Percentiles rank a stretch among this genome's conserved stretches.
Evolutionary conservation across 2,797 vertebrate genomes (phyloP).

Genomic region (Siniperca obscura): DNA sequence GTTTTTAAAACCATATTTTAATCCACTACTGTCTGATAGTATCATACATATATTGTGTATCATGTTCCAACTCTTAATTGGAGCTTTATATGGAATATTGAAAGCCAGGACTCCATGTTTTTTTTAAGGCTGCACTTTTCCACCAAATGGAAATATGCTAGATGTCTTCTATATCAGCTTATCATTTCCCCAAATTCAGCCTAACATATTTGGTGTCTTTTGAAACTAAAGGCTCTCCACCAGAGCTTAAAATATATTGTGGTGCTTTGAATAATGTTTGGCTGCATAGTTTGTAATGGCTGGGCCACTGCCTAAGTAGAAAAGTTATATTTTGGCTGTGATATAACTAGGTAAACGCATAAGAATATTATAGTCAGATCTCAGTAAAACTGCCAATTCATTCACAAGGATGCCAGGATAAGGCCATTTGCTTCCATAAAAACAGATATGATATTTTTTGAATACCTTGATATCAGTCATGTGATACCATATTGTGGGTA

Average conservation of each 20-base stretch:
- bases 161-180: background rate
- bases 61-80: background rate
- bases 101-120: background rate
- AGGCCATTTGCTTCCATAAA: background rate
- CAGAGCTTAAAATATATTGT: background rate
- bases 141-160: background rate
- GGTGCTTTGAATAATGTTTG: background rate
- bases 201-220: background rate
- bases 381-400: background rate
- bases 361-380: background rate
- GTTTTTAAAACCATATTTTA: background rate
- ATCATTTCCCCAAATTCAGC: background rate
- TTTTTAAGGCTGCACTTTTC: background rate
- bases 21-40: background rate
- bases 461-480: background rate
- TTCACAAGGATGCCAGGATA: background rate
- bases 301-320: background rate
- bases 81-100: background rate
- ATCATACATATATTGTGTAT: background rate
- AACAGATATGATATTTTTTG: background rate
- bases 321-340: background rate
- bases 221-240: background rate
- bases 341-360: background rate
- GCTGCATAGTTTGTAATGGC: background rate
- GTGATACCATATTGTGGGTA: background rate